A percentile compares a stretch with the other conserved stretches of the same genome.
Conservation (phyloP, 2,888 invertebrate genomes). For the Dexiosoma caninum region DNA sequence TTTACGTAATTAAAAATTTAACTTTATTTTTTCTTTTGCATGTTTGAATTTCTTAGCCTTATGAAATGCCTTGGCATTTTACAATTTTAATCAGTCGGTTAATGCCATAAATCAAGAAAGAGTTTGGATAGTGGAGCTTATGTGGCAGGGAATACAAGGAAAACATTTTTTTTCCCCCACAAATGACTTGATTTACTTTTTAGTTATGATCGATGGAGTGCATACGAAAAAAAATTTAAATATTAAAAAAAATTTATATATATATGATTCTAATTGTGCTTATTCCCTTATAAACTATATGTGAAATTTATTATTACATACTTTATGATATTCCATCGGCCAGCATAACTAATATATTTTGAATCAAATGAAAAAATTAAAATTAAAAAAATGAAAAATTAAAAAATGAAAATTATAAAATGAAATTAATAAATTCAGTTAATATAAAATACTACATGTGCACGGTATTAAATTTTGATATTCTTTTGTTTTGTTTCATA, state of each 20-base stretch:
- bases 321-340: too few relatives aligned
- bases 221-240: background rate
- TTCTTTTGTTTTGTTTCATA: too few relatives aligned
- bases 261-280: too few relatives aligned
- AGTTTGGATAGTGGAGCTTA: background rate
- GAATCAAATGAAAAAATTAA: too few relatives aligned
- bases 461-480: too few relatives aligned
- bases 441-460: too few relatives aligned
- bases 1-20: constrained; percentile 48
- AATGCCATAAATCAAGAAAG: constrained; percentile 13
- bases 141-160: background rate
- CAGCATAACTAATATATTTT: too few relatives aligned
- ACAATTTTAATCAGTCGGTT: constrained; percentile 30
- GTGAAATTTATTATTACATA: too few relatives aligned
- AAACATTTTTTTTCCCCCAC: background rate
- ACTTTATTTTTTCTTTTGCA: background rate
- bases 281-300: too few relatives aligned
- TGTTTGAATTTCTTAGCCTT: background rate
- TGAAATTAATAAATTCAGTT: too few relatives aligned
- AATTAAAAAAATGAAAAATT: too few relatives aligned
- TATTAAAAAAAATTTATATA: background rate
- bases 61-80: background rate
- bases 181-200: background rate
- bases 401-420: too few relatives aligned
- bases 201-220: background rate